Base-by-base conservation (phyloP, 2,888 invertebrate species). In the Amphipyra berbera region DNA sequence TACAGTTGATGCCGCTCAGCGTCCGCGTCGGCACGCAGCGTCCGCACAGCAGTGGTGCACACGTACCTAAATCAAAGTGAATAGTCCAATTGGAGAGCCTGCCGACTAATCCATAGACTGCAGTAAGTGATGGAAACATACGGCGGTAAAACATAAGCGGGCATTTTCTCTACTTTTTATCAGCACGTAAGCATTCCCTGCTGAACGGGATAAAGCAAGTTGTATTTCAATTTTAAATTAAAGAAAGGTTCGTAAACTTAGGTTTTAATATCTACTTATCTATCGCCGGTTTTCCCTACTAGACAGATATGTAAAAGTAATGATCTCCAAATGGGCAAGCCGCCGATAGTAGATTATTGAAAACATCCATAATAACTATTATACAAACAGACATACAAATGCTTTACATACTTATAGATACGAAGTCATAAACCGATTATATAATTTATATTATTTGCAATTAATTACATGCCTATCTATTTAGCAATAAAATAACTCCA, bases 391-490 rank as follows among this genome's bases (percentile, higher is more conserved):
- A 27, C 30, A 45, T 7, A 10, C 30, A 30, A n/a, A 13, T 40
- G n/a, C 44, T 41, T 14, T 21, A 14, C 8, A 0, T 50, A 21
- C 14, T 50, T 37, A 40, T 13, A 15, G 14, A 53, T 5, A 14
- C 30, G 27, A 15, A 56, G 57, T 52, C 54, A n/a, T 15, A 48
- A 52, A 46, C 33, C 44, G 47, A 61, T 57, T 52, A 55, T 40
- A 44, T 30, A 30, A 30, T 30, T 30, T 30, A 48, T 14, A 41
- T 63, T 64, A 68, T 56, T 75, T 50, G 60, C 58, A 49, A 73
- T 67, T 62, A 73, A 72, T 73, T 72, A 63, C 33, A 61, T 30
- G 45, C 35, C 52, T 59, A 57, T 67, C 49, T 55, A 46, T 66
- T 60, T 62, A 35, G 47, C 40, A 35, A 54, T 73, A 54, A 72